A percentile compares a stretch with the other conserved stretches of the same genome.
Evolutionary conservation across 2,888 invertebrate species (phyloP).

Genomic region (Saturnia japonica): DNA sequence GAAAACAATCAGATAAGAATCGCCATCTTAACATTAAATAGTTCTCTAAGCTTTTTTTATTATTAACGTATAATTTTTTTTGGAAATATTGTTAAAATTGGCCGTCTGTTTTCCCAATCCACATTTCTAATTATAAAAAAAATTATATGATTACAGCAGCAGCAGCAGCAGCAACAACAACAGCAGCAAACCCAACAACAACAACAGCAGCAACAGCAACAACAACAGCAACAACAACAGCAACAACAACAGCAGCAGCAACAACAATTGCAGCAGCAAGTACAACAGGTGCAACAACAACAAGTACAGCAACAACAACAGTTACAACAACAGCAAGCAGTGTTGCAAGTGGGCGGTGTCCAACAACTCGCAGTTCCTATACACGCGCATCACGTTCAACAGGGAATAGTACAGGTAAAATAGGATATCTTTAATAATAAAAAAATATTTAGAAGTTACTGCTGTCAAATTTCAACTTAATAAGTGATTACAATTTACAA

Average conservation of each 20-base stretch:
- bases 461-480: background rate
- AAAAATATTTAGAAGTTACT: background rate
- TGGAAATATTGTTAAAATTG: too few relatives aligned
- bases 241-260: slow-evolving; percentile 47
- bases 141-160: background rate
- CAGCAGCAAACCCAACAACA: slow-evolving; percentile 47
- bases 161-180: slow-evolving; percentile 31
- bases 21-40: too few relatives aligned
- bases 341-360: slow-evolving; percentile 71
- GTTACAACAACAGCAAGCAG: slow-evolving; percentile 61
- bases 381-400: slow-evolving; percentile 64
- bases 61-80: too few relatives aligned
- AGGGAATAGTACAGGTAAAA: slow-evolving; percentile 63
- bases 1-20: too few relatives aligned
- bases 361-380: slow-evolving; percentile 72
- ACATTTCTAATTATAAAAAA: too few relatives aligned
- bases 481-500: background rate
- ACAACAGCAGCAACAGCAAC: slow-evolving; percentile 45
- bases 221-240: slow-evolving; percentile 46
- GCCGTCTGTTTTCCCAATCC: too few relatives aligned
- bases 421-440: background rate
- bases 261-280: slow-evolving; percentile 43
- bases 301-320: slow-evolving; percentile 46
- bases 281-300: slow-evolving; percentile 39
- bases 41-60: too few relatives aligned